phyloP scores from a whole-genome alignment of 2,113 vertebrate genomes.

The Engystomops pustulosus region DNA sequence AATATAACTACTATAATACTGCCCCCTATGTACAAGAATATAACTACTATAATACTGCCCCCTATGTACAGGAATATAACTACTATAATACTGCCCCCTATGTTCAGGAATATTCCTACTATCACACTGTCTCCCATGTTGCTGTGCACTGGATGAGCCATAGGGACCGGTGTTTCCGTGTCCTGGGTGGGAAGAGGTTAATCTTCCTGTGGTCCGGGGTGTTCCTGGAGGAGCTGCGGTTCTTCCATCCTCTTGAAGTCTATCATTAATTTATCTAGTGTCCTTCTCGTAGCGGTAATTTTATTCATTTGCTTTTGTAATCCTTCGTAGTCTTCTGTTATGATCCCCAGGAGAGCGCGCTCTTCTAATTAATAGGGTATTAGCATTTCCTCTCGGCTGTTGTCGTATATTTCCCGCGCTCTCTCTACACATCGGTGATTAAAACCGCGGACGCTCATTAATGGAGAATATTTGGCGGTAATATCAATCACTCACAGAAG shows the following conservation, averaged over 20 bases:
- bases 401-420: neutral
- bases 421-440: neutral
- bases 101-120: neutral
- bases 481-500: neutral
- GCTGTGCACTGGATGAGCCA: no score
- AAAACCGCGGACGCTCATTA: conserved; percentile 1
- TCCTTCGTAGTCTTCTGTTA: conserved; percentile 25
- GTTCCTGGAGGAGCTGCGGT: neutral
- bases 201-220: no score
- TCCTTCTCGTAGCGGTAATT: conserved; percentile 20
- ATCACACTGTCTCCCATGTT: neutral
- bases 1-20: conserved; percentile 6
- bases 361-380: conserved; percentile 50
- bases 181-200: no score
- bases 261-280: conserved; percentile 47
- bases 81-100: conserved; percentile 6
- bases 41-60: conserved; percentile 9
- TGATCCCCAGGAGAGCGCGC: conserved; percentile 28
- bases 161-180: neutral
- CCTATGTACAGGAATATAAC: neutral
- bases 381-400: conserved; percentile 38
- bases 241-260: conserved; percentile 14
- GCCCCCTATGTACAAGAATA: neutral
- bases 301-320: conserved; percentile 48
- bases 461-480: neutral